Conservation (phyloP, 2,113 vertebrate species). For the Cochlearius cochlearius region DNA sequence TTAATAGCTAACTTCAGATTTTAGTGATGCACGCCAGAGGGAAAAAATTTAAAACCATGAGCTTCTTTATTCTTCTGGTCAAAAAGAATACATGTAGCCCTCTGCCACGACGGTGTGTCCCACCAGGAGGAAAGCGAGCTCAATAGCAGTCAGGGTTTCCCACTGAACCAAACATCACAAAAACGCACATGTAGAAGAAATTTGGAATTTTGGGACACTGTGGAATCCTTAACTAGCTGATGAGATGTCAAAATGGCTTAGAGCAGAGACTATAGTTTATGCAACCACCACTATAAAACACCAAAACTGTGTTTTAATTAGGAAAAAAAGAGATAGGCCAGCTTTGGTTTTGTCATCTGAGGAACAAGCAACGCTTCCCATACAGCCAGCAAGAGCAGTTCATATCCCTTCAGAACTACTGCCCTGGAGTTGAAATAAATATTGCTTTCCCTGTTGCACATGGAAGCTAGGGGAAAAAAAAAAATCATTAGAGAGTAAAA, state of each 20-base stretch:
- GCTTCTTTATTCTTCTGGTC: neutral
- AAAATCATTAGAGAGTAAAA: neutral
- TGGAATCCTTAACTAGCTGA: constrained; percentile 34
- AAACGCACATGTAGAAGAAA: neutral
- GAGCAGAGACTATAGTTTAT: constrained; percentile 29
- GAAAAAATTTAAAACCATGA: neutral
- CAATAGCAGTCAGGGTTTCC: constrained; percentile 32
- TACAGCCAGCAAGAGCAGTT: constrained; percentile 65
- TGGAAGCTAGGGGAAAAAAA: neutral
- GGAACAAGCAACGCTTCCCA: neutral
- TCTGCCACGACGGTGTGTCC: neutral
- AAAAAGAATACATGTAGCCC: neutral
- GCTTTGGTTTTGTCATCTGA: constrained; percentile 59
- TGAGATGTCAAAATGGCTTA: constrained; percentile 10
- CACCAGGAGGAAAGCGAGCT: constrained; percentile 12
- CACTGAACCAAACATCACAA: constrained; percentile 17
- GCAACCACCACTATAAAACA: constrained; percentile 53
- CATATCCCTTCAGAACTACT: constrained; percentile 52
- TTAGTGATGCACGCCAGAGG: constrained; percentile 21
- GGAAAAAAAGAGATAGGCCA: constrained; percentile 28
- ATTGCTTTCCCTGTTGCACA: neutral
- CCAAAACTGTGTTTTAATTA: constrained; percentile 34
- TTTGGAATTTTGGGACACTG: neutral
- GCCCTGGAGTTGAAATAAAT: neutral
- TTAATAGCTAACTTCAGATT: neutral